Evolutionary conservation across 2,888 invertebrate genomes (phyloP).

Genomic region (Drosophila prolongata): DNA sequence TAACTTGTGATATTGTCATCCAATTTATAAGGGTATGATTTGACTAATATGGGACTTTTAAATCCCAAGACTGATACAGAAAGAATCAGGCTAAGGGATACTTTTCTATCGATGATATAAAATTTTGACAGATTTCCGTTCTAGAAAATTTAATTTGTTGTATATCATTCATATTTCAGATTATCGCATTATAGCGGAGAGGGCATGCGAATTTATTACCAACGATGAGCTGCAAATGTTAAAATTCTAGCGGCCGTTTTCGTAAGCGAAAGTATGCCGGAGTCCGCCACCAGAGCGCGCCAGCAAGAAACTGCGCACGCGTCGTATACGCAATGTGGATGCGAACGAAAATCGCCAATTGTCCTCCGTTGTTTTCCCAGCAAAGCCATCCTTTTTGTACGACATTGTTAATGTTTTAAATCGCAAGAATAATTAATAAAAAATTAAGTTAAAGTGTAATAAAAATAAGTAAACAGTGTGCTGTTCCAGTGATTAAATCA

Average conservation of each 20-base stretch:
- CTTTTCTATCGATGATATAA: too few relatives aligned
- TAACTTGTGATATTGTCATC: too few relatives aligned
- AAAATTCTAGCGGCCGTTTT: conserved; percentile 10
- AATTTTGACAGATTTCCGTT: too few relatives aligned
- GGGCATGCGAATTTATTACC: conserved; percentile 62
- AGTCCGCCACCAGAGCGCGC: conserved; percentile 49
- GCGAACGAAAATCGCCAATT: conserved; percentile 41
- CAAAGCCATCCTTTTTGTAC: conserved; percentile 35
- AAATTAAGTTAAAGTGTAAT: background rate
- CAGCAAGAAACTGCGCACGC: conserved; percentile 31
- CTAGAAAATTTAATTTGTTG: too few relatives aligned
- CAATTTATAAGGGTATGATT: too few relatives aligned
- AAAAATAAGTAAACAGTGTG: conserved; percentile 1
- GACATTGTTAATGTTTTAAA: conserved; percentile 17
- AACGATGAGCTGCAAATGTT: conserved; percentile 57
- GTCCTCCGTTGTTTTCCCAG: conserved; percentile 27
- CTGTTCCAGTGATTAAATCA: conserved; percentile 11
- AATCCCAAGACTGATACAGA: too few relatives aligned
- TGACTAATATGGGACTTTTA: too few relatives aligned
- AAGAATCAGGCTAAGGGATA: too few relatives aligned
- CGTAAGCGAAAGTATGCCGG: background rate
- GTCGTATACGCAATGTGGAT: conserved; percentile 40
- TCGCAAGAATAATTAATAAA: background rate
- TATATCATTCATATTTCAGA: conserved; percentile 28
- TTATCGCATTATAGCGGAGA: conserved; percentile 58